Evolutionary conservation across 2,797 vertebrate genomes (phyloP), one percentile per base, ranked within the genome.

Genomic region (Urocyon cinereoargenteus): DNA sequence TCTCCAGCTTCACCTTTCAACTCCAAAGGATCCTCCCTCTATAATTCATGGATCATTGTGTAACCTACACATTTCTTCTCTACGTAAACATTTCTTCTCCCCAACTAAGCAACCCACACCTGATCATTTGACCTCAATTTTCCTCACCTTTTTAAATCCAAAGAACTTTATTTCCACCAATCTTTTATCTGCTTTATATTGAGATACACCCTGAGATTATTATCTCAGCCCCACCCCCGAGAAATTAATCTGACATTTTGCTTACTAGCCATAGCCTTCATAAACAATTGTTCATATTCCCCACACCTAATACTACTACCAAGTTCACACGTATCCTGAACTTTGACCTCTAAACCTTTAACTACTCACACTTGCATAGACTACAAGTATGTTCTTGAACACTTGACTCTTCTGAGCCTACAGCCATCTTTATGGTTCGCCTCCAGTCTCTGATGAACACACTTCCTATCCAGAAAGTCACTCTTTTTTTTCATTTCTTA

Each of bases 151-250:
- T 93, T 55, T 66, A 40, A 93, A 79, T n/a, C 26, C n/a, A 75
- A 21, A 93, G 49, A 82, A 24, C 9, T 83, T 55, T 64, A 15
- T 83, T 72, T 91, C 64, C 64, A 92, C 40, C 51, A 62, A 36
- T 82, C 31, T 7, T 90, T 84, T 40, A 91, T 28, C 34, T 28
- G 4, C 11, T 95, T 73, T 70, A n/a, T 40, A 64, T 95, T 72
- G 72, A 12, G n/a, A 61, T 77, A 61, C 34, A 82, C 34, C 45
- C 53, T 72, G 16, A 94, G 22, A 59, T 79, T 51, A 51, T 49
- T 55, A 90, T 55, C 22, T 94, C 82, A 57, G 70, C 45, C 31
- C 53, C 64, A 92, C 36, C 84, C 68, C 31, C 91, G 24, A 97
- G 70, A 95, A 93, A 94, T 49, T 62, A 66, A n/a, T 57, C n/a